phyloP scores from a whole-genome alignment of 2,797 vertebrate species.

The Sciurus carolinensis region DNA sequence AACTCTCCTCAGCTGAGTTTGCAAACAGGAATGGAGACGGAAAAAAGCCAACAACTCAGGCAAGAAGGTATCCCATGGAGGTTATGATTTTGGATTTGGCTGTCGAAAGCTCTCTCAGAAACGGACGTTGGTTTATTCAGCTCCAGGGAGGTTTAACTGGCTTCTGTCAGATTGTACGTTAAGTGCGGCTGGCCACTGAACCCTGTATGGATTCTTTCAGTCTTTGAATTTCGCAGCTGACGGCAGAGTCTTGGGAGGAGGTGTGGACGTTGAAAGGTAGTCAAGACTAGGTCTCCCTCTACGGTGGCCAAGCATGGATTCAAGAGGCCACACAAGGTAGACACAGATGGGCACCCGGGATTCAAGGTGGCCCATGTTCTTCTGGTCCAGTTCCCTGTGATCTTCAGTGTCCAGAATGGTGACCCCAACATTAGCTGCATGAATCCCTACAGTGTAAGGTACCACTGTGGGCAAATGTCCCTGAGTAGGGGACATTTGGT shows the following conservation, averaged over 20 bases:
- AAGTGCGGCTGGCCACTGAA: background rate
- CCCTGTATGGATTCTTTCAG: background rate
- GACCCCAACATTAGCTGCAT: background rate
- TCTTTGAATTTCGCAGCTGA: constrained; percentile 32
- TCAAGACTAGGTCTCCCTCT: background rate
- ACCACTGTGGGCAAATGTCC: background rate
- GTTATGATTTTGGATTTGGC: constrained; percentile 75
- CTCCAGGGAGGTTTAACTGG: constrained; percentile 71
- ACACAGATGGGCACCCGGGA: background rate
- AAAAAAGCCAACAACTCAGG: constrained; percentile 19
- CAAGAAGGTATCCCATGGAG: constrained; percentile 37
- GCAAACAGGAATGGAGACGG: constrained; percentile 65
- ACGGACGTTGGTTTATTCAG: constrained; percentile 56
- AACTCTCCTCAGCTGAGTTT: constrained; percentile 47
- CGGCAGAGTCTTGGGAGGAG: background rate
- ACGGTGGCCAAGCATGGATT: background rate
- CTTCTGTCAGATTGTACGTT: constrained; percentile 68
- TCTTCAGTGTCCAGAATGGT: background rate
- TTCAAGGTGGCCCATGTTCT: accelerated
- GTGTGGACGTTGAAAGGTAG: background rate
- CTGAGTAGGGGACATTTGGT: background rate
- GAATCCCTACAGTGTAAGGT: background rate
- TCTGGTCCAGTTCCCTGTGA: too few relatives aligned
- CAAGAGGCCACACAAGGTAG: background rate
- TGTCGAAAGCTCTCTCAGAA: constrained; percentile 65